phyloP scores from a whole-genome alignment of 2,113 vertebrate species.

The Cyanoramphus novaezelandiae region DNA sequence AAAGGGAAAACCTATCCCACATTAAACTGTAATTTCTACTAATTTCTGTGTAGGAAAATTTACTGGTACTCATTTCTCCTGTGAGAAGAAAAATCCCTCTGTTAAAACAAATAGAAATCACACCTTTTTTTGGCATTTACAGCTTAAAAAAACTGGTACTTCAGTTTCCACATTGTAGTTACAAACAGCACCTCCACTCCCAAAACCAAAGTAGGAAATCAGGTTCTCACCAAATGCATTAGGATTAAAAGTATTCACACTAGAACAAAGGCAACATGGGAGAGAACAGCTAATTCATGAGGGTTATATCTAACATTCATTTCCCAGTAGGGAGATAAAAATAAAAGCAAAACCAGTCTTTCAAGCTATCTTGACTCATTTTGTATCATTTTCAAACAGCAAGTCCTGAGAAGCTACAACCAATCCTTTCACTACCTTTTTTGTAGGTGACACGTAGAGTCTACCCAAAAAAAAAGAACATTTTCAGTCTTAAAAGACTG shows the following conservation, averaged over 20 bases:
- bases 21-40: neutral
- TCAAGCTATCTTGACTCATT: neutral
- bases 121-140: neutral
- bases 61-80: neutral
- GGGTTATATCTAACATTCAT: neutral
- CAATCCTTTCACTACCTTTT: neutral
- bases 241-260: neutral
- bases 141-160: neutral
- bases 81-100: neutral
- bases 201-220: neutral
- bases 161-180: neutral
- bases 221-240: neutral
- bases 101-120: neutral
- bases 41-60: neutral
- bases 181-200: neutral
- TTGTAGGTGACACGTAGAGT: fast-evolving
- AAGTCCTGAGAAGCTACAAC: neutral
- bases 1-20: constrained; percentile 19
- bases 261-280: neutral
- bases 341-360: neutral
- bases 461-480: neutral
- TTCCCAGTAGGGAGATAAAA: neutral
- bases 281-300: neutral
- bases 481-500: neutral
- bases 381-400: neutral